Base-by-base conservation (phyloP, 2,797 vertebrate species). In the Coranthus polyacanthus region DNA sequence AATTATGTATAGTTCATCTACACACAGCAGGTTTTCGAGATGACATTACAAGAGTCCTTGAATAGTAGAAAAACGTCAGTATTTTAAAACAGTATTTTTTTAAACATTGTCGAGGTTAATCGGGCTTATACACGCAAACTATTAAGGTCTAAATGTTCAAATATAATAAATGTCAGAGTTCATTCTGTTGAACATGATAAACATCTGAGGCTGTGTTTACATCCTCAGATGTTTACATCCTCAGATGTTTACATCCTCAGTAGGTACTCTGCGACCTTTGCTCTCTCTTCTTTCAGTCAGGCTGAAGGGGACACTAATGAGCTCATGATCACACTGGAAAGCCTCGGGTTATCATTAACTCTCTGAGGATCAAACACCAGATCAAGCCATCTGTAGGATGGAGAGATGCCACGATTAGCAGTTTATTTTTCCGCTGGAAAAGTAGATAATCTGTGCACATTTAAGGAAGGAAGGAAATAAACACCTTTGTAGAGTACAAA, bases 241-340 rank as follows among this genome's bases (percentile, higher is more conserved):
- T 72, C 32, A 42, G n/a, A 38, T 61, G 42, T 73, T 70, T 58
- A 74, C 46, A 58, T 50, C 34, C 44, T 72, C 32, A 42, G n/a
- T n/a, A n/a, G n/a, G n/a, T n/a, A n/a, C n/a, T 53, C 4, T 12
- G 12, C 75, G 62, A 79, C 75, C 65, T 68, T 26, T 72, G 73
- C 44, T 47, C 75, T 61, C 18, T 38, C n/a, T 36, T 60, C 50
- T 34, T 64, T 43, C 18, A 52, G 56, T 71, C 59, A 70, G 83
- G 64, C 68, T 26, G 72, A 82, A 60, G 42, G 59, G 77, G 67
- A 72, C 78, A 76, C 83, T 92, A 90, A 92, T 88, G 80, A 92
- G 85, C 78, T 60, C 58, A 87, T 89, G 90, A 91, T 92, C 84
- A 72, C 64, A 79, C 81, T 53, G 70, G 45, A 72, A 78, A 66